These are phyloP conservation scores for Seladonia tumulorum DNA, from an alignment of 2,888 invertebrate genomes.

Conservation along the genomic window DNA sequence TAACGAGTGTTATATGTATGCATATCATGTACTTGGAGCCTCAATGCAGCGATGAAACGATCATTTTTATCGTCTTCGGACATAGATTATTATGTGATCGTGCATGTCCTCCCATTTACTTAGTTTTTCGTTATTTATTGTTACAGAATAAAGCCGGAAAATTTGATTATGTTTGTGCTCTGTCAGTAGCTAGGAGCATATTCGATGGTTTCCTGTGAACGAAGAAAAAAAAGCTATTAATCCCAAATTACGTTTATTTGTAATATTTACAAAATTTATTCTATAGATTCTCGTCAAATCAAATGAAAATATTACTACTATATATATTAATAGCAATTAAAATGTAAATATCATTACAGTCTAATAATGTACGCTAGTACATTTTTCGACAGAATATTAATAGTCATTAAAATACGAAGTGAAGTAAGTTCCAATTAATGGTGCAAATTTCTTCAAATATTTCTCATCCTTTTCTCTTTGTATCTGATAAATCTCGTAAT, in stretches of 20 bases:
- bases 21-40: slow-evolving; percentile 54
- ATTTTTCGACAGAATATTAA: background rate
- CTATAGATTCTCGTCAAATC: background rate
- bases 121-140: slow-evolving; percentile 78
- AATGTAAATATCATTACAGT: slow-evolving; percentile 44
- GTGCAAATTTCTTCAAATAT: slow-evolving; percentile 28
- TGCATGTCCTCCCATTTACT: slow-evolving; percentile 57
- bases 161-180: slow-evolving; percentile 6
- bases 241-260: slow-evolving; percentile 4
- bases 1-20: slow-evolving; percentile 21
- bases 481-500: slow-evolving; percentile 90
- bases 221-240: background rate
- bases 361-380: slow-evolving; percentile 1
- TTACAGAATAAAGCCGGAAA: slow-evolving; percentile 66
- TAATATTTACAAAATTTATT: slow-evolving; percentile 10
- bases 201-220: background rate
- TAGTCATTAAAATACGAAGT: background rate
- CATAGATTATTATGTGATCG: slow-evolving; percentile 52
- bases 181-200: background rate
- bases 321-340: slow-evolving; percentile 11
- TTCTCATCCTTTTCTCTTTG: slow-evolving; percentile 84
- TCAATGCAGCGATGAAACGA: slow-evolving; percentile 34
- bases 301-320: slow-evolving; percentile 24
- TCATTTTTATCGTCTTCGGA: slow-evolving; percentile 44
- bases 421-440: slow-evolving; percentile 6